Evolutionary conservation across 2,888 invertebrate species (phyloP).

Genomic region (Pachydiplax longipennis): DNA sequence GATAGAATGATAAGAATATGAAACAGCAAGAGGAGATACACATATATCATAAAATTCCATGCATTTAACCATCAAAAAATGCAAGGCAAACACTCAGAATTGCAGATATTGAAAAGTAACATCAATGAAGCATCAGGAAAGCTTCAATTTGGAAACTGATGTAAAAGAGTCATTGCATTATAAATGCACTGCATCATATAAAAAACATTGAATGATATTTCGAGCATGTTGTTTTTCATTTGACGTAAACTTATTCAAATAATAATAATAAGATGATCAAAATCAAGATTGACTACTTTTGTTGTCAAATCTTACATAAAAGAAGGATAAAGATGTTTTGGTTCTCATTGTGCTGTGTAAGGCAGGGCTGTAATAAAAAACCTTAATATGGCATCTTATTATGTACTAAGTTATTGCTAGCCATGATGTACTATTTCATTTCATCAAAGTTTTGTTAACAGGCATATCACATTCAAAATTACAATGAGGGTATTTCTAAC

Average conservation of each 20-base stretch:
- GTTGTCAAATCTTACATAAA: not conserved
- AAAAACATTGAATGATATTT: not conserved
- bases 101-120: not conserved
- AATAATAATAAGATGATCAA: too few relatives aligned
- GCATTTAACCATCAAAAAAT: not conserved
- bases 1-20: not conserved
- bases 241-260: not conserved
- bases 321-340: not conserved
- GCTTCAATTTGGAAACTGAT: not conserved
- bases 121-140: not conserved
- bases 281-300: not conserved
- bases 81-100: not conserved
- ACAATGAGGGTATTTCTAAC: too few relatives aligned
- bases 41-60: not conserved
- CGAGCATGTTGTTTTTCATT: not conserved
- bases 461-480: too few relatives aligned
- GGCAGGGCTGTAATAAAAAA: not conserved
- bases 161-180: not conserved
- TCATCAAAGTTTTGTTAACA: not conserved
- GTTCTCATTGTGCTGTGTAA: slow-evolving; percentile 12
- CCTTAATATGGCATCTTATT: not conserved
- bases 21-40: too few relatives aligned
- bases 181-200: not conserved
- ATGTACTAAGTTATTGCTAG: not conserved
- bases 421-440: not conserved